Evolutionary conservation across 2,797 vertebrate genomes (phyloP).

Genomic region (Gambelia wislizenii): DNA sequence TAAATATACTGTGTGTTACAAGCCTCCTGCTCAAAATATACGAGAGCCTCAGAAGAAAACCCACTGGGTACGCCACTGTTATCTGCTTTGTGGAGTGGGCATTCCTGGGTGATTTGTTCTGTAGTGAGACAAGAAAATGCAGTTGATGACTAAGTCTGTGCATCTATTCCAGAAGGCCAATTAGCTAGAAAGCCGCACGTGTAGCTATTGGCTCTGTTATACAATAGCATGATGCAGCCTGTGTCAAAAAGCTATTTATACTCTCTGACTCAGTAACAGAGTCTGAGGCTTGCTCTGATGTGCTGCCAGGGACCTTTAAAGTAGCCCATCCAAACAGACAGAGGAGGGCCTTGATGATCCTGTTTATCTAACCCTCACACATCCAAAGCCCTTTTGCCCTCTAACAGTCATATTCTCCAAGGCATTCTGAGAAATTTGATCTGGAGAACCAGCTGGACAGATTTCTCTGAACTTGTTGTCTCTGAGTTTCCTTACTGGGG

Average conservation of each 20-base stretch:
- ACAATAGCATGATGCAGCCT: not conserved
- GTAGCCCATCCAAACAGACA: slow-evolving; percentile 32
- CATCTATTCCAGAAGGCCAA: slow-evolving; percentile 1
- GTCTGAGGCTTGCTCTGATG: slow-evolving; percentile 7
- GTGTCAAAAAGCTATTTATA: slow-evolving; percentile 28
- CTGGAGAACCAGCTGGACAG: slow-evolving; percentile 8
- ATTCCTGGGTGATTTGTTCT: slow-evolving; percentile 1
- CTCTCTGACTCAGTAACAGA: slow-evolving; percentile 24
- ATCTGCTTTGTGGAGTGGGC: not conserved
- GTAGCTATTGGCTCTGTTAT: slow-evolving; percentile 20
- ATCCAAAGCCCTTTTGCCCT: not conserved
- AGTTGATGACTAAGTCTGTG: not conserved
- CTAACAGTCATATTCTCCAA: not conserved
- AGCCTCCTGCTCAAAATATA: not conserved
- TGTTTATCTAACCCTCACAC: slow-evolving; percentile 23
- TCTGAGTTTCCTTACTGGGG: not conserved
- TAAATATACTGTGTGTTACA: not conserved
- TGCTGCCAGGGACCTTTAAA: slow-evolving; percentile 17
- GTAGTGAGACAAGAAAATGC: not conserved
- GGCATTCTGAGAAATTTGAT: not conserved
- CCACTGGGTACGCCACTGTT: not conserved
- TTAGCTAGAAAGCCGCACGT: slow-evolving; percentile 9
- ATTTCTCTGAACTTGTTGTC: not conserved
- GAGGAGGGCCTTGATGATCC: slow-evolving; percentile 9
- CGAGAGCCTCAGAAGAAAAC: not conserved